Conservation (phyloP, 2,888 invertebrate genomes). For the Chrysotoxum bicinctum region DNA sequence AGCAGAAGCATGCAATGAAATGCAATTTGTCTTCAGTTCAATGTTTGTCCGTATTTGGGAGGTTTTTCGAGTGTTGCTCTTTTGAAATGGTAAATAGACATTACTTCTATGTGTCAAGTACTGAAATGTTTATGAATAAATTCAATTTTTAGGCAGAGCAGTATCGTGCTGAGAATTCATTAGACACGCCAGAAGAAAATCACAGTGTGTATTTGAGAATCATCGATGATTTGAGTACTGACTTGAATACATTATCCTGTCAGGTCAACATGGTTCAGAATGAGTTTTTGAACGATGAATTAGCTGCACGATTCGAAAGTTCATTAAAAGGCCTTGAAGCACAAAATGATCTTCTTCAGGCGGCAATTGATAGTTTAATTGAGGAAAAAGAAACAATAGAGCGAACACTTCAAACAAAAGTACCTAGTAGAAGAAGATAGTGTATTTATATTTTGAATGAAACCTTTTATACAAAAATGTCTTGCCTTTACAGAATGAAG, state of each 20-base stretch:
- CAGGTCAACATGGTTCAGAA: conserved; percentile 78
- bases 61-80: conserved; percentile 37
- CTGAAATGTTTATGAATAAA: background rate
- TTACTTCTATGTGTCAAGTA: background rate
- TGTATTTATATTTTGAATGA: background rate
- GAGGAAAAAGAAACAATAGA: conserved; percentile 44
- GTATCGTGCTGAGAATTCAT: conserved; percentile 73
- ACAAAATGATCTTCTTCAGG: conserved; percentile 76
- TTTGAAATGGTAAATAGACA: conserved; percentile 58
- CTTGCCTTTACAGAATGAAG: conserved; percentile 75
- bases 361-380: conserved; percentile 73
- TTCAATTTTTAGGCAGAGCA: conserved; percentile 69
- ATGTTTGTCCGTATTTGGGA: conserved; percentile 37
- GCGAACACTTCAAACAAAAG: conserved; percentile 41
- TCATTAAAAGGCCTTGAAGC: conserved; percentile 75
- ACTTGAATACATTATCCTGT: conserved; percentile 78
- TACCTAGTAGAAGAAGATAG: background rate
- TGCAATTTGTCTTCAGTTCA: conserved; percentile 2
- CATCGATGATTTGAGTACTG: conserved; percentile 79
- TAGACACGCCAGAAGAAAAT: conserved; percentile 71
- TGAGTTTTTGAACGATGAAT: conserved; percentile 72
- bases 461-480: background rate
- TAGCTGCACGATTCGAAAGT: conserved; percentile 68
- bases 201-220: conserved; percentile 79
- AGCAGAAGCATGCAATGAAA: conserved; percentile 19